These are phyloP conservation scores for Argentina silus DNA, from an alignment of 2,797 vertebrate genomes.

Conservation along the genomic window DNA sequence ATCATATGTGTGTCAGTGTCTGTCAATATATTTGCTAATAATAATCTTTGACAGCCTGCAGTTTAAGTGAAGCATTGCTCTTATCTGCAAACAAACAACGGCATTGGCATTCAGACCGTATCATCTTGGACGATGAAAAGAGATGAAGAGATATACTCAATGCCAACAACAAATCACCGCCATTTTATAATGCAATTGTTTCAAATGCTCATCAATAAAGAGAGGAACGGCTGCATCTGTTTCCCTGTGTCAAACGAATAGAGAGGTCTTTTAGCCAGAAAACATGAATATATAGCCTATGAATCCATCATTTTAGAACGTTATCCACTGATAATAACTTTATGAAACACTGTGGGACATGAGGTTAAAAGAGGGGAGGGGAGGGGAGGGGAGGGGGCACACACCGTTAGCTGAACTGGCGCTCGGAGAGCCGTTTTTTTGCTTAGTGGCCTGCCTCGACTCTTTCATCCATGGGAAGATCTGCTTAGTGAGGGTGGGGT, in stretches of 20 bases:
- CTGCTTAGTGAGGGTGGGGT: slow-evolving; percentile 90
- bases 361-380: slow-evolving; percentile 24
- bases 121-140: neutral
- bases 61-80: slow-evolving; percentile 9
- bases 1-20: neutral
- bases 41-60: slow-evolving; percentile 17
- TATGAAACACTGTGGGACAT: slow-evolving; percentile 6
- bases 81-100: slow-evolving; percentile 18
- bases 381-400: slow-evolving; percentile 47
- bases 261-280: slow-evolving; percentile 36
- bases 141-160: slow-evolving; percentile 7
- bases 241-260: slow-evolving; percentile 12
- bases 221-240: slow-evolving; percentile 17
- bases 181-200: slow-evolving; percentile 31
- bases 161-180: slow-evolving; percentile 7
- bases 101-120: neutral
- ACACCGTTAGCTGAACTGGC: slow-evolving; percentile 87
- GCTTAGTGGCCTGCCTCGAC: slow-evolving; percentile 93
- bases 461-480: slow-evolving; percentile 99
- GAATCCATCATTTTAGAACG: slow-evolving; percentile 29
- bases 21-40: slow-evolving; percentile 8
- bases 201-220: slow-evolving; percentile 53
- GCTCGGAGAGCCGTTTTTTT: slow-evolving; percentile 94
- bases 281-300: slow-evolving; percentile 36
- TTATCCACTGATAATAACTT: slow-evolving; percentile 34